These are phyloP conservation scores for Glaucopsyche alexis DNA, from an alignment of 2,888 invertebrate species.

Conservation along the genomic window DNA sequence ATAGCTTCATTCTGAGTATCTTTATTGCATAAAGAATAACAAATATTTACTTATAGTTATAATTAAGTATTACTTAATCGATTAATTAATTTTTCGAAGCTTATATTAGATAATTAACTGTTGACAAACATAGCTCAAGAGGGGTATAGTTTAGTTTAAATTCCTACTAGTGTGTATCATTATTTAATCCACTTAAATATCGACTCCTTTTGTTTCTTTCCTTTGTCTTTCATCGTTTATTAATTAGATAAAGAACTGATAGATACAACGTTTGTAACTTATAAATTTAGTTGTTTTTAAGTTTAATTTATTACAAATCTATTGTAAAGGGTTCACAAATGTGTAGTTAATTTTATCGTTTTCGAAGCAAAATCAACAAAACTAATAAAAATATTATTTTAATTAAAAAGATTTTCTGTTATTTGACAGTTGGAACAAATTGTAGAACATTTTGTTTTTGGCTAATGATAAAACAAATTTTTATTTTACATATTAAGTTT, in stretches of 20 bases:
- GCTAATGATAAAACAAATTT: background rate
- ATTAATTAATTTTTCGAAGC: conserved; percentile 36
- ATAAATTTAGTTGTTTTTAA: conserved; percentile 25
- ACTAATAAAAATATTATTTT: conserved; percentile 3
- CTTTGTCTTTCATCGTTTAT: conserved; percentile 18
- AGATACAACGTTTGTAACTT: conserved; percentile 26
- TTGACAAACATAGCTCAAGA: conserved; percentile 40
- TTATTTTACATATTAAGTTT: conserved; percentile 34
- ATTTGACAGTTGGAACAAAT: background rate
- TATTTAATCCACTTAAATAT: background rate
- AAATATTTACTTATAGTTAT: conserved; percentile 31
- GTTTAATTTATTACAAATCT: conserved; percentile 29
- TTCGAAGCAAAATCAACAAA: conserved; percentile 2
- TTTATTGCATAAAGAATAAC: conserved; percentile 16
- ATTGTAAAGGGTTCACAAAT: conserved; percentile 27
- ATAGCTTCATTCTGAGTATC: conserved; percentile 9
- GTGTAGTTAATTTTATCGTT: conserved; percentile 14
- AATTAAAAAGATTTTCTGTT: background rate
- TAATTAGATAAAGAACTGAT: conserved; percentile 29
- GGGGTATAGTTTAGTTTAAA: conserved; percentile 32
- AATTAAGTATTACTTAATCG: conserved; percentile 39
- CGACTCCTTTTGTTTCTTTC: background rate
- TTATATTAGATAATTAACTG: conserved; percentile 29
- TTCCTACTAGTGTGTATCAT: conserved; percentile 16
- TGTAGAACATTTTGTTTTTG: background rate